Evolutionary conservation across 1,140 invertebrate species (phyloP).

Genomic region (Drosophila trapezifrons): DNA sequence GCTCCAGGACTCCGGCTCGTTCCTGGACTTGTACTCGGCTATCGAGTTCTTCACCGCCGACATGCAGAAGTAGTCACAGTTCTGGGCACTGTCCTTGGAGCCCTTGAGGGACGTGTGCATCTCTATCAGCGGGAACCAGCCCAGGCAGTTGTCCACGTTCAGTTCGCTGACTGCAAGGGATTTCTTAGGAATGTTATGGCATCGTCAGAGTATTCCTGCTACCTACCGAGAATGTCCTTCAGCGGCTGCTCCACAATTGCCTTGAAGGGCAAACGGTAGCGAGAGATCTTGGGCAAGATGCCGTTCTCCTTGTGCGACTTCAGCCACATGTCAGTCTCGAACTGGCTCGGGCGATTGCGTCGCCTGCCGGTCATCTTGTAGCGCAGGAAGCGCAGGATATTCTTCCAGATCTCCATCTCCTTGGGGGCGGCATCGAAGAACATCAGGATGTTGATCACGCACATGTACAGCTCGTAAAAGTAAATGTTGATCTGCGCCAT

Average conservation of each 20-base stretch:
- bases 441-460: conserved; percentile 75
- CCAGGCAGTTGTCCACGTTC: conserved; percentile 80
- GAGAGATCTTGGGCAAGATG: conserved; percentile 78
- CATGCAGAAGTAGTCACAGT: conserved; percentile 80
- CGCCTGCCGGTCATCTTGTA: conserved; percentile 79
- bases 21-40: conserved; percentile 71
- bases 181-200: too few species aligned
- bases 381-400: conserved; percentile 77
- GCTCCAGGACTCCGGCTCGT: conserved; percentile 73
- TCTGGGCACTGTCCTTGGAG: conserved; percentile 62
- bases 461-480: conserved; percentile 82
- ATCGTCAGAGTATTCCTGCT: background rate
- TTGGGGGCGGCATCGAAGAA: conserved; percentile 70
- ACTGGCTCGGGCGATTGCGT: conserved; percentile 65
- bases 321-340: conserved; percentile 81
- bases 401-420: conserved; percentile 77
- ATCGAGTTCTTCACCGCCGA: conserved; percentile 83
- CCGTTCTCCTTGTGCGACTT: conserved; percentile 72
- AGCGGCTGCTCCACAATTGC: conserved; percentile 76
- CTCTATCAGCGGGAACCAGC: conserved; percentile 81
- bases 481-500: conserved; percentile 84
- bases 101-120: conserved; percentile 74
- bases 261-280: conserved; percentile 77
- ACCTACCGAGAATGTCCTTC: conserved; percentile 73
- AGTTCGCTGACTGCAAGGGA: conserved; percentile 62